These are phyloP conservation scores for Fratercula arctica DNA, from an alignment of 2,797 vertebrate genomes.

Conservation along the genomic window DNA sequence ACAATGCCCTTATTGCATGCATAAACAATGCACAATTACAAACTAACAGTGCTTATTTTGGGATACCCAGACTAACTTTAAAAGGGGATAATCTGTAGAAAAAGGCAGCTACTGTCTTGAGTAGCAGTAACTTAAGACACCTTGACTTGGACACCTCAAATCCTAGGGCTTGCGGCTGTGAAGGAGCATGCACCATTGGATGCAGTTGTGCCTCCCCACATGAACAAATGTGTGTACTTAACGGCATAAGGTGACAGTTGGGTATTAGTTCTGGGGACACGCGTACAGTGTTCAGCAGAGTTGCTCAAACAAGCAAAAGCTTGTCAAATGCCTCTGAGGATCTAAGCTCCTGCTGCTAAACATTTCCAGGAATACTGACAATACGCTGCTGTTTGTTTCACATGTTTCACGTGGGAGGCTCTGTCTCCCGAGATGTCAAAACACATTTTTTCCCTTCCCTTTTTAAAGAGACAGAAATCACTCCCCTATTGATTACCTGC, in stretches of 20 bases:
- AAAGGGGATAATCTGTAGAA: background rate
- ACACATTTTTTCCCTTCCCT: background rate
- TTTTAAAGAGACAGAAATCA: background rate
- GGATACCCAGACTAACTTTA: background rate
- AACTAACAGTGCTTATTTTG: background rate
- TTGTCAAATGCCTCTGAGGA: background rate
- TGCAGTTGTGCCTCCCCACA: background rate
- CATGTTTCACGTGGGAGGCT: background rate
- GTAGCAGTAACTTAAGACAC: background rate
- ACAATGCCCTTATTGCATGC: background rate
- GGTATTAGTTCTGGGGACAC: background rate
- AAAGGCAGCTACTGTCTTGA: background rate
- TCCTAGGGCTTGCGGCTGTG: background rate
- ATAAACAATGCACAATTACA: background rate
- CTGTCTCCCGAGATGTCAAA: background rate
- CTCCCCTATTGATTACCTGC: background rate
- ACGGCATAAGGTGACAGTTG: background rate
- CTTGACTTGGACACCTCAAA: background rate
- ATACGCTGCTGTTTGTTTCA: background rate
- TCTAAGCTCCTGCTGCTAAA: background rate
- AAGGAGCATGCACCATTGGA: background rate
- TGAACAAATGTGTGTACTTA: background rate
- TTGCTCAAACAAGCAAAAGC: background rate
- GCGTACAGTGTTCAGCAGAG: background rate
- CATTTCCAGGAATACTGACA: background rate